A percentile compares a stretch with the other conserved stretches of the same genome.
phyloP scores from a whole-genome alignment of 2,888 invertebrate genomes.

The Heliconius ethilla region DNA sequence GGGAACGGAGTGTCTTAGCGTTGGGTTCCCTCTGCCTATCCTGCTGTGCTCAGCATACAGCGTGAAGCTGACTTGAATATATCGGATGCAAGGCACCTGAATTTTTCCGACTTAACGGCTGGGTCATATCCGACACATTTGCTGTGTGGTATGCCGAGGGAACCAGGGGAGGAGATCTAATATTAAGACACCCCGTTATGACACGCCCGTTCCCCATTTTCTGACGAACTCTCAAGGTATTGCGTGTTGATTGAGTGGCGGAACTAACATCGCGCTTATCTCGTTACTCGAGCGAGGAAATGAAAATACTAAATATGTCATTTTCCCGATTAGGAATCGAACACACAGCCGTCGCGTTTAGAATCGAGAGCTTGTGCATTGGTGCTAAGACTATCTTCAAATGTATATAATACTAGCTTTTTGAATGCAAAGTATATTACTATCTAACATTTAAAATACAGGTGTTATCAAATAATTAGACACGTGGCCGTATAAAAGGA shows the following conservation, averaged over 20 bases:
- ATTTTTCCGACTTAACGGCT: no score
- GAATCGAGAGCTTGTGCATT: not conserved
- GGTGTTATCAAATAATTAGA: conserved; percentile 37
- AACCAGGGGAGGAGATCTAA: not conserved
- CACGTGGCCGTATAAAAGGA: conserved; percentile 43
- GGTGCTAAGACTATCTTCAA: not conserved
- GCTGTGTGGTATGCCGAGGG: not conserved
- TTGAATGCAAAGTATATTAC: not conserved
- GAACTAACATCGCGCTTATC: not conserved
- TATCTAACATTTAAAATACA: not conserved
- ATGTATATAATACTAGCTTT: not conserved
- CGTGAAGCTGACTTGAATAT: no score
- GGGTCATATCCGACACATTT: no score
- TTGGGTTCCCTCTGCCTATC: no score
- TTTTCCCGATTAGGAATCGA: not conserved
- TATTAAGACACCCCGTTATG: no score
- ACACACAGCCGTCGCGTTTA: not conserved
- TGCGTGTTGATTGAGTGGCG: not conserved
- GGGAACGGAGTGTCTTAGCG: no score
- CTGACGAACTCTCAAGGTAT: not conserved
- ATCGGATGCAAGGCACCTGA: no score
- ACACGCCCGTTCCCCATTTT: not conserved
- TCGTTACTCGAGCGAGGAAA: not conserved
- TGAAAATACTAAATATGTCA: not conserved
- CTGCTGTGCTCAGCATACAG: no score